phyloP scores from a whole-genome alignment of 1,140 invertebrate species.

The Harlomillsia oculata region DNA sequence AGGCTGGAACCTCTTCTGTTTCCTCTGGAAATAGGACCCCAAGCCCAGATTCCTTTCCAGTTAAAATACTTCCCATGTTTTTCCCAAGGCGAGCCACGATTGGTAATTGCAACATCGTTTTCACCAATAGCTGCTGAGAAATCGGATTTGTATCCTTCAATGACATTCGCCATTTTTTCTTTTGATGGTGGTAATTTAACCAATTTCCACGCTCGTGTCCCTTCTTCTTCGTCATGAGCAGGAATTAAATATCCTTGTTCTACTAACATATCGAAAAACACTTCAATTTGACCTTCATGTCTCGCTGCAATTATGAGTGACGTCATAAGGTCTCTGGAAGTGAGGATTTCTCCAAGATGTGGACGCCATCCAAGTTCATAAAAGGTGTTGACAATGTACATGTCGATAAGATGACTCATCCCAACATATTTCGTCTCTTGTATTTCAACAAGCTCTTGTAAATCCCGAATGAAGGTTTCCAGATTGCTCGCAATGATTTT shows the following conservation, averaged over 20 bases:
- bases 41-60: background rate
- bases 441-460: background rate
- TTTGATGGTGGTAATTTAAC: background rate
- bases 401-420: background rate
- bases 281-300: background rate
- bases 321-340: background rate
- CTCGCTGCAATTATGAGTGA: background rate
- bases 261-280: background rate
- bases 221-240: background rate
- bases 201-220: background rate
- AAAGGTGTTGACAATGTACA: background rate
- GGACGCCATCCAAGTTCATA: slow-evolving; percentile 1
- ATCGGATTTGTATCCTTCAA: background rate
- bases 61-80: background rate
- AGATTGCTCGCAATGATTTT: background rate
- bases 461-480: background rate
- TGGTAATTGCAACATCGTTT: background rate
- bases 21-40: background rate
- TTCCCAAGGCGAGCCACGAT: background rate
- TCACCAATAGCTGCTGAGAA: background rate
- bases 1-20: background rate
- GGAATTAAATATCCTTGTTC: background rate
- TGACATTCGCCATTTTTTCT: background rate
- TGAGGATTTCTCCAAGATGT: background rate
- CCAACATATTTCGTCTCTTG: background rate